A percentile compares a stretch with the other conserved stretches of the same genome.
phyloP scores from a whole-genome alignment of 2,797 vertebrate genomes.

The Melanotaenia nigrans region DNA sequence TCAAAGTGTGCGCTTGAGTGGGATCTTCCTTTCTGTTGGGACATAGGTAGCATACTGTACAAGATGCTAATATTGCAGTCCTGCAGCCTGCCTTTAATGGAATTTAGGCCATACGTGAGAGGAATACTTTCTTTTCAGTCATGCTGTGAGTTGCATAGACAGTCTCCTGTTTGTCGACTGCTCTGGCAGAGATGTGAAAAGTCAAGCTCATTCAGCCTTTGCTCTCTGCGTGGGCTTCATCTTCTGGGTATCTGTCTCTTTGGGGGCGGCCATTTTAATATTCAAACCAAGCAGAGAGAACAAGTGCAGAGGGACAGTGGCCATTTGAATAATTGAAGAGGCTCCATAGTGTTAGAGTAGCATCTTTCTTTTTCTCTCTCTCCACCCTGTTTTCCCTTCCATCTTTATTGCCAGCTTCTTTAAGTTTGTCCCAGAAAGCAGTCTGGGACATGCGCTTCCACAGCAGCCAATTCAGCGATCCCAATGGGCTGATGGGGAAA shows the following conservation, averaged over 20 bases:
- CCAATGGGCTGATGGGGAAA: slow-evolving; percentile 62
- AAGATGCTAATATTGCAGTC: slow-evolving; percentile 55
- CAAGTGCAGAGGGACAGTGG: slow-evolving; percentile 80
- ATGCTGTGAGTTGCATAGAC: slow-evolving; percentile 46
- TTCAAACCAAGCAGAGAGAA: slow-evolving; percentile 80
- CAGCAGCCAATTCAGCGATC: slow-evolving; percentile 67
- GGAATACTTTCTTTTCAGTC: slow-evolving; percentile 66
- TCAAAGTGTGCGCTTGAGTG: slow-evolving; percentile 17
- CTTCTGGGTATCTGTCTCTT: slow-evolving; percentile 77
- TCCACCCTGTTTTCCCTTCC: slow-evolving; percentile 51
- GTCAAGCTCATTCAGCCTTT: slow-evolving; percentile 71
- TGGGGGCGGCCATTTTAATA: slow-evolving; percentile 79
- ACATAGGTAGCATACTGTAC: slow-evolving; percentile 42
- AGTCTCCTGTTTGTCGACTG: slow-evolving; percentile 56
- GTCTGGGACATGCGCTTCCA: slow-evolving; percentile 67
- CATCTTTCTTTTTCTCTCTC: slow-evolving; percentile 55
- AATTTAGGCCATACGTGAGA: slow-evolving; percentile 78
- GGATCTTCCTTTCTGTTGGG: slow-evolving; percentile 31
- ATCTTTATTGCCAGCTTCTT: slow-evolving; percentile 63
- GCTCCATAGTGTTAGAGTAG: slow-evolving; percentile 67
- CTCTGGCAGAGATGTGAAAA: slow-evolving; percentile 50
- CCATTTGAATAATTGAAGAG: slow-evolving; percentile 84
- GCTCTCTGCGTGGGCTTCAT: slow-evolving; percentile 75
- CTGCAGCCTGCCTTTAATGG: slow-evolving; percentile 59
- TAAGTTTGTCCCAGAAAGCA: slow-evolving; percentile 82